Conservation (phyloP, 2,888 invertebrate genomes). For the Eupithecia abbreviata region DNA sequence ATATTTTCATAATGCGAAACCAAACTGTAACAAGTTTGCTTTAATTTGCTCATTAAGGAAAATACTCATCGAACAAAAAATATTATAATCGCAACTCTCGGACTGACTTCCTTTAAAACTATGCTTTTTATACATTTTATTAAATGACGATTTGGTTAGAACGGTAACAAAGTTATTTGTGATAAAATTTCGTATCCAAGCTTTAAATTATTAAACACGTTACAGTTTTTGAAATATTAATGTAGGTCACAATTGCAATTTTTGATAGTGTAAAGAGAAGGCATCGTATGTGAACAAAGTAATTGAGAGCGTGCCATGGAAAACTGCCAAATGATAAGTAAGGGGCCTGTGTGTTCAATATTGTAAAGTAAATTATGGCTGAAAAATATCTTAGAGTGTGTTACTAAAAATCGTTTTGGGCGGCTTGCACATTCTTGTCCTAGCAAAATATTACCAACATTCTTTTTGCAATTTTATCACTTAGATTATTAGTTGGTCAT, state of each 20-base stretch:
- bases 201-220: conserved; percentile 43
- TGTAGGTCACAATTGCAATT: conserved; percentile 41
- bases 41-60: conserved; percentile 19
- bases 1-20: conserved; percentile 35
- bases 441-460: background rate
- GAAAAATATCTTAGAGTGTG: conserved; percentile 51
- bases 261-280: conserved; percentile 42
- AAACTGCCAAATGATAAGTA: conserved; percentile 73
- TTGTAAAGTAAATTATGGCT: conserved; percentile 60
- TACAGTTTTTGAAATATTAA: conserved; percentile 47
- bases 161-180: conserved; percentile 63
- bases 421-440: conserved; percentile 23
- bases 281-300: conserved; percentile 50
- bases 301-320: conserved; percentile 70
- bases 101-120: conserved; percentile 29
- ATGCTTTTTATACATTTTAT: conserved; percentile 30
- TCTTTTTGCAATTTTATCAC: background rate
- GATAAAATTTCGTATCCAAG: conserved; percentile 57
- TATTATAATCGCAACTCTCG: background rate
- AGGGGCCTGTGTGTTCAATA: conserved; percentile 81
- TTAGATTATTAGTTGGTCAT: background rate
- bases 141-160: conserved; percentile 54
- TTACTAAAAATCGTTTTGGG: conserved; percentile 15
- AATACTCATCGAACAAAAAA: conserved; percentile 23
- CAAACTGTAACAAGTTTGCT: conserved; percentile 41